Conservation (phyloP, 2,113 vertebrate species). For the Archilochus colubris region DNA sequence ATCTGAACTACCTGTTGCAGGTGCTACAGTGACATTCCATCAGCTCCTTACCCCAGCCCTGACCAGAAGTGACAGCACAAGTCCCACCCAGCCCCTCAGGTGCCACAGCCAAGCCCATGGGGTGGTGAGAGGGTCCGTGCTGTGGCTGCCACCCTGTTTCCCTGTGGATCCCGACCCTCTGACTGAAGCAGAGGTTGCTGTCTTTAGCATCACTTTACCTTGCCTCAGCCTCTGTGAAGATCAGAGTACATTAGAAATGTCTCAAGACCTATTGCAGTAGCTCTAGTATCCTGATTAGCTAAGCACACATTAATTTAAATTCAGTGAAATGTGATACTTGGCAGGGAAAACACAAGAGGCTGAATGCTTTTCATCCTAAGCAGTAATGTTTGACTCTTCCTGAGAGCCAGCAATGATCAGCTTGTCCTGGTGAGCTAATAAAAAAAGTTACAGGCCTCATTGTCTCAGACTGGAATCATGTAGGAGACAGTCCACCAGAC, state of each 20-base stretch:
- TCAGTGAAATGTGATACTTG: not conserved
- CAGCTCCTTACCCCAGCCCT: not conserved
- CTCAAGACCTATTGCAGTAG: not conserved
- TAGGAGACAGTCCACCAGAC: not conserved
- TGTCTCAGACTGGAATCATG: not conserved
- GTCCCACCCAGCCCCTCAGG: accelerated
- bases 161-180: accelerated
- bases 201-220: not conserved
- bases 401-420: not conserved
- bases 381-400: not conserved
- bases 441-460: not conserved
- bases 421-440: not conserved
- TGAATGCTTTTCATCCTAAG: not conserved
- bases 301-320: not conserved
- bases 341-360: not conserved
- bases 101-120: accelerated
- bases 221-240: not conserved
- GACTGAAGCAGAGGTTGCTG: not conserved
- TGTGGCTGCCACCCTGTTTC: accelerated
- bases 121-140: accelerated
- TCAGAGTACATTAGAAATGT: not conserved
- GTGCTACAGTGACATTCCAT: not conserved
- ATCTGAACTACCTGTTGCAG: not conserved
- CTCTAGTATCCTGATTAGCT: not conserved
- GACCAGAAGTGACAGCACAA: not conserved